Conservation (phyloP, 2,888 invertebrate species). For the Nesidiocoris tenuis region DNA sequence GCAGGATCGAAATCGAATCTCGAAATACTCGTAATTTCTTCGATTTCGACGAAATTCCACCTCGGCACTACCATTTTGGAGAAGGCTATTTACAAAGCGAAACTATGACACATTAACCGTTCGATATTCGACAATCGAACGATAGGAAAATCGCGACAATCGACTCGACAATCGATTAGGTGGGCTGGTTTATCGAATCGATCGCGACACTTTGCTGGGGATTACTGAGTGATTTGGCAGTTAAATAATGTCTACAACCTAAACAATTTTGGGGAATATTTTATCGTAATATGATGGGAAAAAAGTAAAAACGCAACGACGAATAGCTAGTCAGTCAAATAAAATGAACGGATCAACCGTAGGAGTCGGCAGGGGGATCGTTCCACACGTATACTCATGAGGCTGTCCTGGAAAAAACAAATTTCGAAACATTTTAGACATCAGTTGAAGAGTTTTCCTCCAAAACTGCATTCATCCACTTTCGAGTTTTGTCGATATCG, state of each 20-base stretch:
- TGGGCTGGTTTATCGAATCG: not conserved
- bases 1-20: too few species aligned
- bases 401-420: conserved; percentile 11
- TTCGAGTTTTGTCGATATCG: too few species aligned
- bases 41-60: too few species aligned
- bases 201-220: not conserved
- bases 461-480: too few species aligned
- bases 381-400: conserved; percentile 40
- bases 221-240: not conserved
- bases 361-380: conserved; percentile 34
- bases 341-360: conserved; percentile 27
- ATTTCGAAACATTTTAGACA: too few species aligned
- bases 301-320: too few species aligned
- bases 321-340: conserved; percentile 27
- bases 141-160: not conserved
- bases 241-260: not conserved
- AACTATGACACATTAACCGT: not conserved
- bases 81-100: not conserved
- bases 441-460: too few species aligned
- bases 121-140: not conserved
- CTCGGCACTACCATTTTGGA: too few species aligned
- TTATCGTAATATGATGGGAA: too few species aligned
- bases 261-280: too few species aligned
- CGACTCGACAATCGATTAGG: not conserved
- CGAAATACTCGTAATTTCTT: too few species aligned